phyloP scores from a whole-genome alignment of 2,888 invertebrate species.

The Volucella inflata region DNA sequence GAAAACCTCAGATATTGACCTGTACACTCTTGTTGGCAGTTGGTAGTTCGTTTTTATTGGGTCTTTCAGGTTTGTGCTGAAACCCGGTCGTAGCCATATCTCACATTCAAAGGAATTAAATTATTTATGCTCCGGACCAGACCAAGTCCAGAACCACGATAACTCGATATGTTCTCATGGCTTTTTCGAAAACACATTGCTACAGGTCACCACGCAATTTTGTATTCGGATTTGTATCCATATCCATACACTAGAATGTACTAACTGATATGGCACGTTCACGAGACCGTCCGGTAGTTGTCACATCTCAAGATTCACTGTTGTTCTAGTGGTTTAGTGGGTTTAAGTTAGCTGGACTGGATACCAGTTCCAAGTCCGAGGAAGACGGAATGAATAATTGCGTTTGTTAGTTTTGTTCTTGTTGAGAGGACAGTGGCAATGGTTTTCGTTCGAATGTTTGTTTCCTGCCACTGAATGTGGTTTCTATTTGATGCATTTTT shows the following conservation, averaged over 20 bases:
- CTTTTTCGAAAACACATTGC: background rate
- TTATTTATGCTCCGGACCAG: constrained; percentile 25
- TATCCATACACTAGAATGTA: constrained; percentile 7
- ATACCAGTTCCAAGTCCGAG: background rate
- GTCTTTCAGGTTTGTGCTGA: background rate
- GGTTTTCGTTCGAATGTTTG: background rate
- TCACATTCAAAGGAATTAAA: constrained; percentile 47
- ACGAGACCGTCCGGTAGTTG: background rate
- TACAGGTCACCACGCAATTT: constrained; percentile 26
- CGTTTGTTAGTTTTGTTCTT: constrained; percentile 39
- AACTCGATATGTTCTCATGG: constrained; percentile 1
- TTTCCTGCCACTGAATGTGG: constrained; percentile 2
- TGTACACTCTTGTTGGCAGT: constrained; percentile 1
- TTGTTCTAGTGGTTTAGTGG: background rate
- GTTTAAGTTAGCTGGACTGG: background rate
- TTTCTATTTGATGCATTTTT: constrained; percentile 39
- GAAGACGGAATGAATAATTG: constrained; percentile 45
- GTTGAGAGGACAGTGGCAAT: constrained; percentile 22
- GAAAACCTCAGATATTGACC: background rate
- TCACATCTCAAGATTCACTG: constrained; percentile 15
- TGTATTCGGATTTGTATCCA: background rate
- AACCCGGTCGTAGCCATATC: constrained; percentile 2
- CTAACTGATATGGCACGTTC: constrained; percentile 5
- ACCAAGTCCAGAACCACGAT: background rate
- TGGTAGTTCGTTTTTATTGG: constrained; percentile 10